Evolutionary conservation across 2,113 vertebrate species (phyloP).

Genomic region (Tiliqua scincoides): DNA sequence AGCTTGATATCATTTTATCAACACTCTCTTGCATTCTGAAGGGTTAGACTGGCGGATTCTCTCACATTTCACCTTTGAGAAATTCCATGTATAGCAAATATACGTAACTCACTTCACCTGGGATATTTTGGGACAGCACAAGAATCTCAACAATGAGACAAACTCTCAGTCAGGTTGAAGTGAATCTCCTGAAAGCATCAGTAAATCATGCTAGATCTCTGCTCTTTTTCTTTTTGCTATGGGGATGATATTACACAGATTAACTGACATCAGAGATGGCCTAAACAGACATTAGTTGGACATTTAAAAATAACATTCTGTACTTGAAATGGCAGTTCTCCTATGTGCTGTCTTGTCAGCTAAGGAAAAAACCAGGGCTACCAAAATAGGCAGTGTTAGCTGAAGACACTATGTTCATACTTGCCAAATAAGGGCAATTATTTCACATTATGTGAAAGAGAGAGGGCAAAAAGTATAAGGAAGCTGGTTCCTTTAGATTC

Average conservation of each 20-base stretch:
- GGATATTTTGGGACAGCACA: slow-evolving; percentile 17
- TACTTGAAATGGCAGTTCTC: neutral
- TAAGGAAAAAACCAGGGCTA: neutral
- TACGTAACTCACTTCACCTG: slow-evolving; percentile 21
- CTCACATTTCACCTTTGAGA: neutral
- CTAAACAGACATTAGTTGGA: slow-evolving; percentile 10
- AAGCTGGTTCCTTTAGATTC: neutral
- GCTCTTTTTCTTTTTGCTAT: slow-evolving; percentile 18
- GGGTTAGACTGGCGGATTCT: slow-evolving; percentile 21
- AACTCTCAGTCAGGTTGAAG: neutral
- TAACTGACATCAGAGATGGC: slow-evolving; percentile 25
- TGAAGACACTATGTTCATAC: neutral
- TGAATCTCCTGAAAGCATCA: slow-evolving; percentile 24
- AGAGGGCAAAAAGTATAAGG: neutral
- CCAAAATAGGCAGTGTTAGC: slow-evolving; percentile 12
- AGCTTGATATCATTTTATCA: slow-evolving; percentile 39
- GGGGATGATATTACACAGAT: slow-evolving; percentile 31
- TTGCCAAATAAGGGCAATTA: slow-evolving; percentile 6
- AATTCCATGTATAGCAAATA: neutral
- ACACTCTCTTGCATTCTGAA: slow-evolving; percentile 38
- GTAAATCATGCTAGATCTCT: slow-evolving; percentile 32
- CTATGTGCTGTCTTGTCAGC: slow-evolving; percentile 13
- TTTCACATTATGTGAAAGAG: neutral
- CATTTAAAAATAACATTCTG: slow-evolving; percentile 9
- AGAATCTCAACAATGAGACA: slow-evolving; percentile 35